These are phyloP conservation scores for Numenius phaeopus DNA, from an alignment of 2,797 vertebrate genomes.

Conservation along the genomic window DNA sequence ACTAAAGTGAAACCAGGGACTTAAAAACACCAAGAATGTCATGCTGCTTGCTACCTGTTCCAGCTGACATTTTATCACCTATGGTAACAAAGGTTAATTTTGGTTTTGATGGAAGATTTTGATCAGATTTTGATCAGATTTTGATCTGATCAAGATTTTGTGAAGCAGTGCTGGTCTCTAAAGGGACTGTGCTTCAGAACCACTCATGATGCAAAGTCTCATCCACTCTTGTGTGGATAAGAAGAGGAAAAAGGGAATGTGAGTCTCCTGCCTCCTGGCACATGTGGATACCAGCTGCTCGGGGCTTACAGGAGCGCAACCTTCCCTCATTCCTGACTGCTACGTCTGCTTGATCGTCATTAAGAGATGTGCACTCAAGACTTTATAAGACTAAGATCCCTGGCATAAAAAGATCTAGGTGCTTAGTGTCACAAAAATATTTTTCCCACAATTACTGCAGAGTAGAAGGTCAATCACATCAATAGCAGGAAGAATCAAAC, in stretches of 20 bases:
- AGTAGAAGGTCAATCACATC: background rate
- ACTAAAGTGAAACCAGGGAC: background rate
- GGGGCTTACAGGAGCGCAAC: background rate
- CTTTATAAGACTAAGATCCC: background rate
- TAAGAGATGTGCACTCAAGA: background rate
- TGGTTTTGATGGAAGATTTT: background rate
- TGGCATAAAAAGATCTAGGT: background rate
- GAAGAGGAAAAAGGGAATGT: background rate
- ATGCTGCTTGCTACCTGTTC: conserved; percentile 15
- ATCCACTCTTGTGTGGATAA: background rate
- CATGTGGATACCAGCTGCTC: background rate
- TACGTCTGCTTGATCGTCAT: background rate
- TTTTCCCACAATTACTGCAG: background rate
- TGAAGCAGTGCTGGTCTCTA: background rate
- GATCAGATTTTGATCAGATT: background rate
- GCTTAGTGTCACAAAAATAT: background rate
- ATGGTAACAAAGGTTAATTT: conserved; percentile 3
- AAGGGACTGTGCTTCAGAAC: background rate
- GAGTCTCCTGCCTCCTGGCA: background rate
- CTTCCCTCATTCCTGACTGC: background rate
- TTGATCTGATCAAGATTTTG: background rate
- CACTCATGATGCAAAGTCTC: background rate
- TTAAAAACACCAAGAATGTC: background rate
- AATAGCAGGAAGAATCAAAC: background rate
- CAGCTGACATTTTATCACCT: conserved; percentile 16